Conservation (phyloP, 64 coral and sea anemone species). For the Astreopora myriophthalma region DNA sequence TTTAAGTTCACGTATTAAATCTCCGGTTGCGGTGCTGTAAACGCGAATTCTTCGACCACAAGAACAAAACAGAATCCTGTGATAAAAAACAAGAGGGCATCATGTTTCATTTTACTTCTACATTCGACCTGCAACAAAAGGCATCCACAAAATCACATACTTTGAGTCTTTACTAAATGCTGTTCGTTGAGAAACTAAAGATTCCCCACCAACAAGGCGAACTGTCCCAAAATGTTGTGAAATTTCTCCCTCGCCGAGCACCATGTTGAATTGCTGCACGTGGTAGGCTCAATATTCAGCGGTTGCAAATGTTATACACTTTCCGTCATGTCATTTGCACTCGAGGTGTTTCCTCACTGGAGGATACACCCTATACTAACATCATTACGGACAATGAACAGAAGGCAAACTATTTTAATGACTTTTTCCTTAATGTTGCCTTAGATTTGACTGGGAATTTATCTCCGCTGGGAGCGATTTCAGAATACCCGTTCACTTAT, state of each 20-base stretch:
- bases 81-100: not conserved
- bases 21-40: slow-evolving; percentile 72
- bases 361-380: too few relatives aligned
- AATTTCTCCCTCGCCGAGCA: slow-evolving; percentile 44
- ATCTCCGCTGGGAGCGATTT: too few relatives aligned
- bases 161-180: slow-evolving; percentile 81
- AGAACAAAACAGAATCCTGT: slow-evolving; percentile 79
- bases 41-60: slow-evolving; percentile 72
- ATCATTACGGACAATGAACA: too few relatives aligned
- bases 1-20: slow-evolving; percentile 65
- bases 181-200: slow-evolving; percentile 75
- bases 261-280: slow-evolving; percentile 58
- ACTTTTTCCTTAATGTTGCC: not conserved
- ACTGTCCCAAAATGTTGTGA: slow-evolving; percentile 63
- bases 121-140: not conserved
- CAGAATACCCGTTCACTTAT: too few relatives aligned
- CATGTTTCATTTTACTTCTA: not conserved
- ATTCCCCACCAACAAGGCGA: slow-evolving; percentile 83
- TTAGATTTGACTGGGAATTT: not conserved
- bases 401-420: not conserved
- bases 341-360: too few relatives aligned
- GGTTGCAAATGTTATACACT: slow-evolving; percentile 5
- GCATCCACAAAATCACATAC: not conserved
- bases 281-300: slow-evolving; percentile 45
- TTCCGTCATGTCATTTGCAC: too few relatives aligned